These are phyloP conservation scores for Sorex maritimensis DNA, from an alignment of 2,797 vertebrate genomes.

Conservation along the genomic window DNA sequence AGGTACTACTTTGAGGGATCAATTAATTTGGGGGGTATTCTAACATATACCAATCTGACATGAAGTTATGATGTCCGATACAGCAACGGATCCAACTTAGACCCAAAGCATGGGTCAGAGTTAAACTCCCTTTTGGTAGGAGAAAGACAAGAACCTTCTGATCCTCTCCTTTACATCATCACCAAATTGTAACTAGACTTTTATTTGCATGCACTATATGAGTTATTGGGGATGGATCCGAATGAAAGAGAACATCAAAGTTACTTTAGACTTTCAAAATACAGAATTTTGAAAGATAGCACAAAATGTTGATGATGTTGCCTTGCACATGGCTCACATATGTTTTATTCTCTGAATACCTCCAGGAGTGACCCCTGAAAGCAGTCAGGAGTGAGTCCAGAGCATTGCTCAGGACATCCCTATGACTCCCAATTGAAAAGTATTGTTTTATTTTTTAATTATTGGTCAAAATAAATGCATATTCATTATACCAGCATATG, in stretches of 20 bases:
- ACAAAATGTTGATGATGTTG: too few relatives aligned
- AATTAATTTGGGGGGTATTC: neutral
- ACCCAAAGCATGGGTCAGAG: neutral
- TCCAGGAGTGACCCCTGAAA: too few relatives aligned
- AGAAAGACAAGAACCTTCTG: neutral
- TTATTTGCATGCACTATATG: neutral
- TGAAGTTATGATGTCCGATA: too few relatives aligned
- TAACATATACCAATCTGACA: neutral
- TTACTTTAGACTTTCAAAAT: neutral
- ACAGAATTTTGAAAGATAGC: too few relatives aligned
- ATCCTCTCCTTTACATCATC: neutral
- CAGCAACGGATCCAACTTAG: neutral
- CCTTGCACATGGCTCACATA: too few relatives aligned
- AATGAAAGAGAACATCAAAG: neutral
- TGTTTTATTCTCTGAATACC: too few relatives aligned
- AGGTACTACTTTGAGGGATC: neutral
- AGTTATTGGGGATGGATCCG: too few relatives aligned
- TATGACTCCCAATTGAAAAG: neutral
- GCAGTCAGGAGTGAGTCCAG: too few relatives aligned
- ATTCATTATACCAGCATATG: neutral
- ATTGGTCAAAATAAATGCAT: neutral
- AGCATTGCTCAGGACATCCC: too few relatives aligned
- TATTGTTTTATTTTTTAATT: neutral
- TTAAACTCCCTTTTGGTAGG: neutral
- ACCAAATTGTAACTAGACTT: neutral